Conservation (phyloP, 2,113 vertebrate species). For the Cottus gobio region DNA sequence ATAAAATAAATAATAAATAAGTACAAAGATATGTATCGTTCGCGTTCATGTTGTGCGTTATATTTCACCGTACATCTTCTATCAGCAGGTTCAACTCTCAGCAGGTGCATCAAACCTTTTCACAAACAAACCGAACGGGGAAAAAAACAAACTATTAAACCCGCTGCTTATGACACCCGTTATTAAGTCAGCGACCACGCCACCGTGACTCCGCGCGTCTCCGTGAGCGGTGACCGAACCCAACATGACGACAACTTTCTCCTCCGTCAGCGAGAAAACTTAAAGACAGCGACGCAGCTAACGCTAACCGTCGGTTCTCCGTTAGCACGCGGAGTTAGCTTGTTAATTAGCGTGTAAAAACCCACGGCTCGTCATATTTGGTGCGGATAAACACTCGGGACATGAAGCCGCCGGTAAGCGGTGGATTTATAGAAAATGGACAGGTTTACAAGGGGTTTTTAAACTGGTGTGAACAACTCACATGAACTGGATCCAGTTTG, state of each 20-base stretch:
- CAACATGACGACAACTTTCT: background rate
- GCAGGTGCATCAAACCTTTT: slow-evolving; percentile 50
- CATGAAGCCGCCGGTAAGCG: rapidly evolving
- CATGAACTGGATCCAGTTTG: slow-evolving; percentile 75
- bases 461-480: slow-evolving; percentile 68
- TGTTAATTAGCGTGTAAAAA: background rate
- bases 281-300: background rate
- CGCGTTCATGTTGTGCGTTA: background rate
- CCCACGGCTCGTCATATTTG: rapidly evolving
- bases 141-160: background rate
- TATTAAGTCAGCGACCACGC: rapidly evolving
- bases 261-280: background rate
- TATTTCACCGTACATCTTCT: background rate
- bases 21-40: background rate
- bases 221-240: background rate
- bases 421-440: rapidly evolving
- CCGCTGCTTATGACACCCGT: background rate
- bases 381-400: rapidly evolving
- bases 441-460: background rate
- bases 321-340: slow-evolving; percentile 29
- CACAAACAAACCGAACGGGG: background rate
- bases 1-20: background rate
- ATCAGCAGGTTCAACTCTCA: slow-evolving; percentile 6
- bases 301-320: slow-evolving; percentile 20
- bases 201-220: too few relatives aligned